These are phyloP conservation scores for Coryphaenoides rupestris DNA, from an alignment of 2,113 vertebrate genomes.

Conservation along the genomic window DNA sequence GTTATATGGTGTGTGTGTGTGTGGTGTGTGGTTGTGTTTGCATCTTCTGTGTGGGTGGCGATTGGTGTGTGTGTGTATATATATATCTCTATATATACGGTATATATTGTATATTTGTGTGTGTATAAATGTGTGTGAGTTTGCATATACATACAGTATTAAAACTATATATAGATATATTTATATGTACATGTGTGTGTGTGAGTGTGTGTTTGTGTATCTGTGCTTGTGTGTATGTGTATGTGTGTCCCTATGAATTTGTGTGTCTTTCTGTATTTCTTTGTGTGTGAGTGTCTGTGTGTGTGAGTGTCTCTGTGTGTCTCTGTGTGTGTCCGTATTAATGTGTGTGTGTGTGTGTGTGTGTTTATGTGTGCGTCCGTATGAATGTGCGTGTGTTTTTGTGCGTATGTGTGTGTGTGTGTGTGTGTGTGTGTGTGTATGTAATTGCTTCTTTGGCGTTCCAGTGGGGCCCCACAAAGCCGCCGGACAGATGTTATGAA, in stretches of 20 bases:
- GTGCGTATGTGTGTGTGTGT: constrained; percentile 3
- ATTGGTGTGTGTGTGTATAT: not conserved
- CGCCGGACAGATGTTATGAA: constrained; percentile 72
- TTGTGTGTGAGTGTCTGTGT: not conserved
- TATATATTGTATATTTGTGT: not conserved
- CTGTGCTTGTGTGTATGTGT: not conserved
- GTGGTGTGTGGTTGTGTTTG: not conserved
- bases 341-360: constrained; percentile 9
- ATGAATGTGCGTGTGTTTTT: not conserved
- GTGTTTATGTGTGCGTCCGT: not conserved
- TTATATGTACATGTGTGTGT: not conserved
- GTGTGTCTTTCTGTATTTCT: no score
- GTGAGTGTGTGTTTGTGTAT: not conserved
- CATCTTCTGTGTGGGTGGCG: not conserved
- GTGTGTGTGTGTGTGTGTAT: constrained; percentile 11
- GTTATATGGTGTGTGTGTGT: not conserved
- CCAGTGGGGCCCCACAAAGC: constrained; percentile 62
- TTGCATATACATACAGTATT: not conserved
- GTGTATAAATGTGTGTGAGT: not conserved
- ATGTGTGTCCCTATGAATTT: not conserved
- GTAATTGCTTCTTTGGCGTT: constrained; percentile 45
- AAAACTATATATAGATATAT: no score
- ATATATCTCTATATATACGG: not conserved
- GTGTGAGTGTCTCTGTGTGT: not conserved
- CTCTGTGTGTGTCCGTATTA: not conserved